phyloP scores from a whole-genome alignment of 2,113 vertebrate species.

The Macquaria australasica region DNA sequence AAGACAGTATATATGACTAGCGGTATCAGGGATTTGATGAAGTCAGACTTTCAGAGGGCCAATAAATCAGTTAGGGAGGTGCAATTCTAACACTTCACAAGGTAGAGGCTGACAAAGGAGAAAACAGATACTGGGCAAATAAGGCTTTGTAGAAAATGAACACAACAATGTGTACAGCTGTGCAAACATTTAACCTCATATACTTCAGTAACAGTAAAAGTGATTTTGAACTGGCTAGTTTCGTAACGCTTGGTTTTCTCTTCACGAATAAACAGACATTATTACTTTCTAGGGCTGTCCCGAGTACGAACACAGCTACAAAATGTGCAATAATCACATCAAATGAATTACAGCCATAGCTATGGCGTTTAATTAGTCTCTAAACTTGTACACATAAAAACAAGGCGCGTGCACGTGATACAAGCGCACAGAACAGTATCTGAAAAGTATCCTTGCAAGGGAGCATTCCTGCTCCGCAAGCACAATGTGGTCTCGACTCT shows the following conservation, averaged over 20 bases:
- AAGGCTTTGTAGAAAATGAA: slow-evolving; percentile 1
- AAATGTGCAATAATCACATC: no score
- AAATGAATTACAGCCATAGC: no score
- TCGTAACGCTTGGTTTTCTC: background rate
- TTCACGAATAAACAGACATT: background rate
- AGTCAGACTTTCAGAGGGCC: slow-evolving; percentile 71
- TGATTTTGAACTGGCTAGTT: background rate
- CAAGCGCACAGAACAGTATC: no score
- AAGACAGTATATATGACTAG: slow-evolving; percentile 73
- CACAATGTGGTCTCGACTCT: no score
- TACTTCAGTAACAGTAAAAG: background rate
- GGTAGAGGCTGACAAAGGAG: slow-evolving; percentile 36
- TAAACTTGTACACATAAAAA: no score
- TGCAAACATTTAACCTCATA: background rate
- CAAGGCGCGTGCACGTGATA: no score
- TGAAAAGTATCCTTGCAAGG: no score
- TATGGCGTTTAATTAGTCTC: no score
- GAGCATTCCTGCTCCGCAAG: no score
- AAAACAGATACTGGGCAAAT: slow-evolving; percentile 2
- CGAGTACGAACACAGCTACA: no score
- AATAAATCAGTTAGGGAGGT: slow-evolving; percentile 69
- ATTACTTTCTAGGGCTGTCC: background rate
- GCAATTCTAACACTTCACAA: slow-evolving; percentile 38
- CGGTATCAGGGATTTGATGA: slow-evolving; percentile 78
- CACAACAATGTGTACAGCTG: background rate